Conservation (phyloP, 2,888 invertebrate genomes). For the Euplagia quadripunctaria region DNA sequence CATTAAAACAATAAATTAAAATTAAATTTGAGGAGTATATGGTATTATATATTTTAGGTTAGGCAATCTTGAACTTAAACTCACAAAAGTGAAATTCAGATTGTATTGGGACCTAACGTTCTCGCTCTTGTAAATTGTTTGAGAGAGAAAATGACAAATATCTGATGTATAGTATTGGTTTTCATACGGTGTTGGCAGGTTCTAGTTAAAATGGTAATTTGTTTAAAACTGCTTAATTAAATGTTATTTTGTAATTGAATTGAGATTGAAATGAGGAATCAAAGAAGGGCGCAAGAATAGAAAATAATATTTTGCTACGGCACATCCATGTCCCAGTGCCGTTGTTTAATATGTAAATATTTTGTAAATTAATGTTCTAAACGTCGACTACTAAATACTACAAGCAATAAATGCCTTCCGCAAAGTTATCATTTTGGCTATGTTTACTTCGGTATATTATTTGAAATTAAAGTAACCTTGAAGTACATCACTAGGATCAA, state of each 20-base stretch:
- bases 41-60: neutral
- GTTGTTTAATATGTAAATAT: slow-evolving; percentile 1
- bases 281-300: slow-evolving; percentile 65
- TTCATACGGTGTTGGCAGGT: neutral
- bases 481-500: neutral
- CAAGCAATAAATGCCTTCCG: neutral
- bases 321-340: slow-evolving; percentile 35
- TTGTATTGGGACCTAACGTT: too few relatives aligned
- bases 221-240: neutral
- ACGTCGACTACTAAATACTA: neutral
- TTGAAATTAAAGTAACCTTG: neutral
- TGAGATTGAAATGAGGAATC: neutral
- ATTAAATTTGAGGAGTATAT: neutral
- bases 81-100: too few relatives aligned
- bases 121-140: neutral
- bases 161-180: neutral
- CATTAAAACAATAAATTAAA: neutral
- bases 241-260: neutral
- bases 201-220: neutral
- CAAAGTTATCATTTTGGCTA: neutral
- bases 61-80: too few relatives aligned
- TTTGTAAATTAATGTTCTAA: neutral
- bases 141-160: neutral
- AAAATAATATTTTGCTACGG: slow-evolving; percentile 63
- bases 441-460: neutral